phyloP scores from a whole-genome alignment of 2,797 vertebrate genomes.

The Crypturellus tataupa region DNA sequence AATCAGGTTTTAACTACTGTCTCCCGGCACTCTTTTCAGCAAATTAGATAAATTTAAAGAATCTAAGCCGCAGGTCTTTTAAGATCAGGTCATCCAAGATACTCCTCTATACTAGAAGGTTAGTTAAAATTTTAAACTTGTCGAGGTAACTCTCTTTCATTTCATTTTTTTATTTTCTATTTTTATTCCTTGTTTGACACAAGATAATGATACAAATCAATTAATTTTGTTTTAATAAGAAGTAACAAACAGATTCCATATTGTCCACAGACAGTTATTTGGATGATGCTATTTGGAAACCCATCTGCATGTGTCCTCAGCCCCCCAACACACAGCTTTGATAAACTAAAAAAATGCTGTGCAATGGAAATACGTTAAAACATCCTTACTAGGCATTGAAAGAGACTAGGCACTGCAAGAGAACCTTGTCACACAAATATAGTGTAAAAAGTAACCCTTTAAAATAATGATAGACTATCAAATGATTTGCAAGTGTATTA shows the following conservation, averaged over 20 bases:
- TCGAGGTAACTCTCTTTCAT: not conserved
- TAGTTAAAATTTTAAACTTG: not conserved
- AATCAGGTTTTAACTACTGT: not conserved
- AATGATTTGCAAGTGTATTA: not conserved
- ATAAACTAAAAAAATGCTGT: not conserved
- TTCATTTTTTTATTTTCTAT: not conserved
- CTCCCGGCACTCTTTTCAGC: not conserved
- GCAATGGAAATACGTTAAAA: conserved; percentile 2
- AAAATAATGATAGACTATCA: not conserved
- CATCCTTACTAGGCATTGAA: not conserved
- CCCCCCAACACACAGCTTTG: not conserved
- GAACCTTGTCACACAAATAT: not conserved
- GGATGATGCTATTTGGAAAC: not conserved
- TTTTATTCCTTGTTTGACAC: not conserved
- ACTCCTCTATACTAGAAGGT: not conserved
- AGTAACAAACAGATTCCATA: not conserved
- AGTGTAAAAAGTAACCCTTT: not conserved
- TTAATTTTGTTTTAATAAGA: not conserved
- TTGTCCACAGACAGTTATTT: too few relatives aligned
- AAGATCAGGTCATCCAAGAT: not conserved
- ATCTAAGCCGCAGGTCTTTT: not conserved
- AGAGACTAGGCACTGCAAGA: not conserved
- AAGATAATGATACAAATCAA: not conserved
- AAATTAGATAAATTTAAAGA: not conserved
- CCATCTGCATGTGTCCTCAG: not conserved